These are phyloP conservation scores for Ifrita kowaldi DNA, from an alignment of 2,113 vertebrate genomes.

Conservation along the genomic window DNA sequence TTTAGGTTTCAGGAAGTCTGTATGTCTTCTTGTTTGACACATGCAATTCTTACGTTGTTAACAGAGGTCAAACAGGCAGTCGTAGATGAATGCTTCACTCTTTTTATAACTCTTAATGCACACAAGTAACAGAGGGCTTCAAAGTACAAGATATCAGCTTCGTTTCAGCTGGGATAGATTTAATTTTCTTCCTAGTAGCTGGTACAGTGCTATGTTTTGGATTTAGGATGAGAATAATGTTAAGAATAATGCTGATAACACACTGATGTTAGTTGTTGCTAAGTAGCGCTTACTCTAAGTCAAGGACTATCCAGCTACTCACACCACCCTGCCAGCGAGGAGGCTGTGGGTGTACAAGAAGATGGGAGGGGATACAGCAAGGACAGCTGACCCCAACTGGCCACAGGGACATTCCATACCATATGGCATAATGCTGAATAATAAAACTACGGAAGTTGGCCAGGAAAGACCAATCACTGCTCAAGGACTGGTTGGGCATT, in stretches of 20 bases:
- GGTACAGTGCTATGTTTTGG: background rate
- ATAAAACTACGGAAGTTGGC: background rate
- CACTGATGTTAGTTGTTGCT: background rate
- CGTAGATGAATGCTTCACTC: background rate
- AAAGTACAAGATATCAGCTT: background rate
- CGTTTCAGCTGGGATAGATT: background rate
- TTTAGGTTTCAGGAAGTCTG: background rate
- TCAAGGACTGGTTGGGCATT: background rate
- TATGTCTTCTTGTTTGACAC: background rate
- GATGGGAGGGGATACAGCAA: background rate
- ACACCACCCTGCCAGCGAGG: rapidly evolving
- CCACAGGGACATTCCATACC: background rate
- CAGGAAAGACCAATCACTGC: background rate
- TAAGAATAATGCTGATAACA: background rate
- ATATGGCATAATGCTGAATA: background rate
- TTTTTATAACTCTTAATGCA: background rate
- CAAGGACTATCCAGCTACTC: background rate
- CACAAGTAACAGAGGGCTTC: background rate
- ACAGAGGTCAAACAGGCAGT: background rate
- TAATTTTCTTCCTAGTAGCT: background rate
- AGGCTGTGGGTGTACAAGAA: background rate
- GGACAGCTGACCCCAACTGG: background rate
- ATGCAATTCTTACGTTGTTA: background rate
- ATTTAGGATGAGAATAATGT: background rate
- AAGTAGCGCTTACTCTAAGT: too few relatives aligned